A percentile compares a stretch with the other conserved stretches of the same genome.
Conservation (phyloP, 2,888 invertebrate genomes). For the Eledona agricola region DNA sequence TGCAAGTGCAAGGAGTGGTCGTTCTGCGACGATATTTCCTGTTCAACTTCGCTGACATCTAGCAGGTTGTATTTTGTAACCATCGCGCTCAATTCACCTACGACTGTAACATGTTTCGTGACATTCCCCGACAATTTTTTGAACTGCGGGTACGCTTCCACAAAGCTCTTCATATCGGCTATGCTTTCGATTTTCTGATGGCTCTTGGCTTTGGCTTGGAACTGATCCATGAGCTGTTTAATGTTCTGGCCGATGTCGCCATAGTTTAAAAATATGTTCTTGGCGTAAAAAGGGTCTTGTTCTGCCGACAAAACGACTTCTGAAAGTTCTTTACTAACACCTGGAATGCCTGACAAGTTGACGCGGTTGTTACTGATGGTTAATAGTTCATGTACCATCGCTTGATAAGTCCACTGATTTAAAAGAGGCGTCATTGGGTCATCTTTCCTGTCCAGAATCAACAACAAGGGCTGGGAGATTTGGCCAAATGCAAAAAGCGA, state of each 20-base stretch:
- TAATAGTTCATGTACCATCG: slow-evolving; percentile 98
- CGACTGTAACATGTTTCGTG: slow-evolving; percentile 95
- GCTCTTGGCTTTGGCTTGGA: slow-evolving; percentile 87
- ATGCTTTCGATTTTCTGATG: slow-evolving; percentile 98
- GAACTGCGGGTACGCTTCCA: slow-evolving; percentile 97
- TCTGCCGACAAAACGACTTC: slow-evolving; percentile 95
- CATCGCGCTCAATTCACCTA: slow-evolving; percentile 90
- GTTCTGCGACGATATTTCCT: slow-evolving; percentile 89
- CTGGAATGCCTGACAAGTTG: slow-evolving; percentile 83
- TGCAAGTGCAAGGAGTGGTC: slow-evolving; percentile 81
- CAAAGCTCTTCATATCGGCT: slow-evolving; percentile 98
- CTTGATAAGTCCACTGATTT: slow-evolving; percentile 99
- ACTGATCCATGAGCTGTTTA: slow-evolving; percentile 96
- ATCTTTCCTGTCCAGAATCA: slow-evolving; percentile 92
- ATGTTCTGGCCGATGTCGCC: slow-evolving; percentile 99
- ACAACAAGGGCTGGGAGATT: slow-evolving; percentile 77
- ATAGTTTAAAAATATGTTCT: slow-evolving; percentile 95
- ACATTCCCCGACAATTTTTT: slow-evolving; percentile 97
- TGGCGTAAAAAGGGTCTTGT: slow-evolving; percentile 97
- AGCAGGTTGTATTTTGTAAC: slow-evolving; percentile 82
- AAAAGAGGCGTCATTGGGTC: slow-evolving; percentile 96
- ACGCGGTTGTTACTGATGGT: slow-evolving; percentile 94
- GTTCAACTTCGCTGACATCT: slow-evolving; percentile 92
- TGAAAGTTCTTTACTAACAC: slow-evolving; percentile 85
- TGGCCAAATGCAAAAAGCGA: slow-evolving; percentile 87